Evolutionary conservation across 1,140 invertebrate genomes (phyloP).

Genomic region (Bursaphelenchus mucronatus): DNA sequence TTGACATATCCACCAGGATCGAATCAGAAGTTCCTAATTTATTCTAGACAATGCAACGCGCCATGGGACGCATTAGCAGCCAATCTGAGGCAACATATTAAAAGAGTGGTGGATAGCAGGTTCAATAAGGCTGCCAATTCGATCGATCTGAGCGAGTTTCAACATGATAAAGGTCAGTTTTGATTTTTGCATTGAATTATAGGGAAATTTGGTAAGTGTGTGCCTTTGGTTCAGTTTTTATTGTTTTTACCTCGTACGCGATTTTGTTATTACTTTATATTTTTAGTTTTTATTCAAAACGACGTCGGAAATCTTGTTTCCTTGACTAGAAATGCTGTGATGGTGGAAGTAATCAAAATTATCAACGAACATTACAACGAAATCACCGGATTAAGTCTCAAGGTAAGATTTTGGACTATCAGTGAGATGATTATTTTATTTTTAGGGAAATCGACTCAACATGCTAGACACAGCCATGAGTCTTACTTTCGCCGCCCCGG

Average conservation of each 20-base stretch:
- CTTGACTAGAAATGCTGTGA: constrained; percentile 27
- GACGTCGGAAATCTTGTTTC: constrained; percentile 24
- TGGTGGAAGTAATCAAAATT: constrained; percentile 23
- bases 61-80: constrained; percentile 23
- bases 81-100: constrained; percentile 16
- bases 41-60: constrained; percentile 11
- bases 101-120: constrained; percentile 25
- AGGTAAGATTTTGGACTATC: constrained; percentile 14
- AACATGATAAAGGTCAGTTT: constrained; percentile 23
- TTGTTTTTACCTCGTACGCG: too few species aligned
- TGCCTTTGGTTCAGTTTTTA: too few species aligned
- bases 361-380: constrained; percentile 20
- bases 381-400: constrained; percentile 33
- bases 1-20: constrained; percentile 21
- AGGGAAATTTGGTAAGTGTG: too few species aligned
- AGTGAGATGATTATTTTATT: constrained; percentile 5
- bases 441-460: constrained; percentile 32
- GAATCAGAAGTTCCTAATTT: constrained; percentile 25
- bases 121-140: constrained; percentile 33
- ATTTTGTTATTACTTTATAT: not conserved
- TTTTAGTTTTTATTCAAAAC: constrained; percentile 27
- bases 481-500: constrained; percentile 30
- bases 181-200: too few species aligned
- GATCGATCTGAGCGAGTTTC: constrained; percentile 37
- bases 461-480: constrained; percentile 26